A percentile compares a stretch with the other conserved stretches of the same genome.
These are phyloP conservation scores for Rhodeus uyekii DNA, from an alignment of 2,797 vertebrate genomes.

Conservation along the genomic window DNA sequence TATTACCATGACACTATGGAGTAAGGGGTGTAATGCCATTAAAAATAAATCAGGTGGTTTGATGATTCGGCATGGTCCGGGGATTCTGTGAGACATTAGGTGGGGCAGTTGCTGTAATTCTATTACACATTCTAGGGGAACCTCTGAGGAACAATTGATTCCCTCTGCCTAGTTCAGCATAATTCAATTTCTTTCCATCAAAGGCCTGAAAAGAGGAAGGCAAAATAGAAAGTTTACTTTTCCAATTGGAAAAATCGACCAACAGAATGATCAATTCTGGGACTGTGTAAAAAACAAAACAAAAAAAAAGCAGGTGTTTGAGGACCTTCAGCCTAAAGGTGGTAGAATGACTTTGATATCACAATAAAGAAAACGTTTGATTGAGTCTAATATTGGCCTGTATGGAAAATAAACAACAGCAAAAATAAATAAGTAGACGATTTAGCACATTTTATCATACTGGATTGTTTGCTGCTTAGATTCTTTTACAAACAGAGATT, in stretches of 20 bases:
- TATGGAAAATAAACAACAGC: background rate
- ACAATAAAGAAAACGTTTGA: slow-evolving; percentile 1
- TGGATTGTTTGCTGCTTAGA: background rate
- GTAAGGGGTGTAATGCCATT: slow-evolving; percentile 84
- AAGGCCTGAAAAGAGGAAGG: slow-evolving; percentile 59
- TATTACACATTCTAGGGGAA: slow-evolving; percentile 76
- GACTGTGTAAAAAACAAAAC: background rate
- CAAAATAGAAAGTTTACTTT: slow-evolving; percentile 60
- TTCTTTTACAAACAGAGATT: slow-evolving; percentile 48
- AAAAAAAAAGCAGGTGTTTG: slow-evolving; percentile 51
- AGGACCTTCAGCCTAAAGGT: slow-evolving; percentile 17
- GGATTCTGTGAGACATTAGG: slow-evolving; percentile 76
- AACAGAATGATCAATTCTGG: slow-evolving; percentile 57
- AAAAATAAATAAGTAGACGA: slow-evolving; percentile 5
- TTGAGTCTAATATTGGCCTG: background rate
- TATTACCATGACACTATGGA: slow-evolving; percentile 85
- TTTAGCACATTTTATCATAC: background rate
- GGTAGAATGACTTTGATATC: background rate
- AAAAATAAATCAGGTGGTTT: slow-evolving; percentile 85
- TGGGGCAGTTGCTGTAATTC: slow-evolving; percentile 78
- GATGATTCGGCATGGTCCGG: slow-evolving; percentile 77
- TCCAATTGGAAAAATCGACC: slow-evolving; percentile 54
- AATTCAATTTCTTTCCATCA: slow-evolving; percentile 75
- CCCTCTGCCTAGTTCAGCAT: slow-evolving; percentile 72
- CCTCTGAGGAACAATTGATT: slow-evolving; percentile 77